Conservation (phyloP, 2,888 invertebrate genomes). For the Macrosiphum euphorbiae region DNA sequence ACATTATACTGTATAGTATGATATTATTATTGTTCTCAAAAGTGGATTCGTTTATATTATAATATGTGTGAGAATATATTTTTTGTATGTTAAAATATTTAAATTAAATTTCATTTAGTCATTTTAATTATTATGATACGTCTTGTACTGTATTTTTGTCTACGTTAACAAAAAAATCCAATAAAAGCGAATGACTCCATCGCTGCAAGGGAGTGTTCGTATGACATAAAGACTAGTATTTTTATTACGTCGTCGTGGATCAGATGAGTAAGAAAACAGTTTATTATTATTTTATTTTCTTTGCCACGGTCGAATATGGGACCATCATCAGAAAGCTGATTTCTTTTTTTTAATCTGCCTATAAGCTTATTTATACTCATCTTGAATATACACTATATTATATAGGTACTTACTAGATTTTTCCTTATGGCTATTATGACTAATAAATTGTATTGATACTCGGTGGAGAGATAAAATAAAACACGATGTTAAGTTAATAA, state of each 20-base stretch:
- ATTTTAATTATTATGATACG: no score
- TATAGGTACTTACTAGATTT: neutral
- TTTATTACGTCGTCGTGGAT: slow-evolving; percentile 11
- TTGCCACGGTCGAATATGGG: neutral
- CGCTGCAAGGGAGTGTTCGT: neutral
- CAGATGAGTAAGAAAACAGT: neutral
- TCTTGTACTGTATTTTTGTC: neutral
- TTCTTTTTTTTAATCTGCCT: neutral
- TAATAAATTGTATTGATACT: neutral
- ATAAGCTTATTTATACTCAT: neutral
- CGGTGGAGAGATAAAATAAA: neutral
- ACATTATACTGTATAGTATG: neutral
- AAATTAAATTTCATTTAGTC: neutral
- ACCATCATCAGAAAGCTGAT: neutral
- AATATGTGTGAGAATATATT: neutral
- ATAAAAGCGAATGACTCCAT: neutral
- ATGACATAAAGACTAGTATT: neutral
- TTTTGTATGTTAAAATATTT: neutral
- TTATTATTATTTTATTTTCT: slow-evolving; percentile 17
- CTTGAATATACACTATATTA: neutral
- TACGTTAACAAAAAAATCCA: neutral
- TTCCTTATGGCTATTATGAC: neutral
- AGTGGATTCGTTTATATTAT: neutral
- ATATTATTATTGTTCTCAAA: neutral
- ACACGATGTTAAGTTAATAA: neutral